phyloP scores from a whole-genome alignment of 2,888 invertebrate genomes.

The Petrolisthes manimaculis region DNA sequence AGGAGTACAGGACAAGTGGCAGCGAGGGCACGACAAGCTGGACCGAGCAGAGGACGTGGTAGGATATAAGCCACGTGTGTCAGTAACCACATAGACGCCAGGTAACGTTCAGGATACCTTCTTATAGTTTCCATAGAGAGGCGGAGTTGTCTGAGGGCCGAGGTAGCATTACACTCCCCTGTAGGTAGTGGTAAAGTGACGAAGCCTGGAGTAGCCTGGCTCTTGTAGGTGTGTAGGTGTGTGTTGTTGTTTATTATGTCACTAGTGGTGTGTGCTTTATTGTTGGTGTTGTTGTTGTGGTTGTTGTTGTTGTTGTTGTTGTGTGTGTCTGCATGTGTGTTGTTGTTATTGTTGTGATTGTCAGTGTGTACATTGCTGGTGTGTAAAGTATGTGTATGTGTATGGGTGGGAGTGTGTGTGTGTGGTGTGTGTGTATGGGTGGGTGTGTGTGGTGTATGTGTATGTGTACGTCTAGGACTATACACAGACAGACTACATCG shows the following conservation, averaged over 20 bases:
- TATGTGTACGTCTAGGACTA: constrained; percentile 31
- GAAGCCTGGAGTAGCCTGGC: constrained; percentile 41
- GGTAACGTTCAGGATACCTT: constrained; percentile 57
- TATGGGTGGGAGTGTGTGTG: constrained; percentile 15
- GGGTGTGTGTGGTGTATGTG: no score
- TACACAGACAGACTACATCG: constrained; percentile 60
- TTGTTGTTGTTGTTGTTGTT: no score
- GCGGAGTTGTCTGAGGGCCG: constrained; percentile 40
- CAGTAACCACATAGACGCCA: constrained; percentile 61
- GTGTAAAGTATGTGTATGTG: no score
- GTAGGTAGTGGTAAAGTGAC: constrained; percentile 58
- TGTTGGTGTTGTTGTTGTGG: no score
- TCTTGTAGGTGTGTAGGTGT: no score
- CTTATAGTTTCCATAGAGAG: constrained; percentile 36
- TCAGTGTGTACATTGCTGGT: no score
- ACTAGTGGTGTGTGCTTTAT: not conserved
- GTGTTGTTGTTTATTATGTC: no score
- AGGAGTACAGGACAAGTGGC: constrained; percentile 51
- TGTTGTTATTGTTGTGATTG: no score
- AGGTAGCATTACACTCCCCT: constrained; percentile 48
- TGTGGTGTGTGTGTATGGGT: no score
- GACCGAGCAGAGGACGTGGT: constrained; percentile 44
- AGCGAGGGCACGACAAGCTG: constrained; percentile 35
- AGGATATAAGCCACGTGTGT: constrained; percentile 49
- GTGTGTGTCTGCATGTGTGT: no score